Evolutionary conservation across 1,140 invertebrate species (phyloP).

Genomic region (Trypoxylus dichotomus): DNA sequence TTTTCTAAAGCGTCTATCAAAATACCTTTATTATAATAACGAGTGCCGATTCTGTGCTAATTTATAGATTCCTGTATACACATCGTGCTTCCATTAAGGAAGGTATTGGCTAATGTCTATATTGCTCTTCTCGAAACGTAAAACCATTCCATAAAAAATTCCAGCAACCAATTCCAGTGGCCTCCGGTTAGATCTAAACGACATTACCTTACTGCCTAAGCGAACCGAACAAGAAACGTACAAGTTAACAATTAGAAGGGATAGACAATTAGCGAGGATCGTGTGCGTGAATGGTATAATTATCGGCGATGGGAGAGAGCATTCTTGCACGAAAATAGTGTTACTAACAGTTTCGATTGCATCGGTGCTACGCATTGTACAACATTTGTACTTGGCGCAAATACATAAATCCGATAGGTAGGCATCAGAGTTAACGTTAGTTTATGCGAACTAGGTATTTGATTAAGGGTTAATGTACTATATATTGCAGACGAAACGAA

Average conservation of each 20-base stretch:
- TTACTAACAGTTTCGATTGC: background rate
- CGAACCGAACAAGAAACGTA: background rate
- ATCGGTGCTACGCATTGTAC: background rate
- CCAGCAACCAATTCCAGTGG: background rate
- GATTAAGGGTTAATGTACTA: background rate
- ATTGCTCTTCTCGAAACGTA: background rate
- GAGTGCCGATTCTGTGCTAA: background rate
- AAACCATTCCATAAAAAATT: background rate
- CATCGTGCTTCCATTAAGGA: background rate
- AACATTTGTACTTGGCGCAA: background rate
- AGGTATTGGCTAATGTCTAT: background rate
- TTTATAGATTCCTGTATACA: background rate
- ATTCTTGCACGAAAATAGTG: conserved; percentile 6
- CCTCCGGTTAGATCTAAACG: background rate
- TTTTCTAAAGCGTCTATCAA: too few species aligned
- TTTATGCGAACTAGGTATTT: background rate
- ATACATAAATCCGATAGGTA: background rate
- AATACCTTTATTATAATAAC: too few species aligned
- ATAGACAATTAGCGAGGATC: background rate
- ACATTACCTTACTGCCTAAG: background rate
- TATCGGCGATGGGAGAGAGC: background rate
- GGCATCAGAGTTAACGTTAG: background rate
- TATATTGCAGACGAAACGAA: too few species aligned
- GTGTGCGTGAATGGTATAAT: conserved; percentile 6
- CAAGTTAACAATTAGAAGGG: background rate